These are phyloP conservation scores for Characodon lateralis DNA, from an alignment of 2,797 vertebrate genomes.

Conservation along the genomic window DNA sequence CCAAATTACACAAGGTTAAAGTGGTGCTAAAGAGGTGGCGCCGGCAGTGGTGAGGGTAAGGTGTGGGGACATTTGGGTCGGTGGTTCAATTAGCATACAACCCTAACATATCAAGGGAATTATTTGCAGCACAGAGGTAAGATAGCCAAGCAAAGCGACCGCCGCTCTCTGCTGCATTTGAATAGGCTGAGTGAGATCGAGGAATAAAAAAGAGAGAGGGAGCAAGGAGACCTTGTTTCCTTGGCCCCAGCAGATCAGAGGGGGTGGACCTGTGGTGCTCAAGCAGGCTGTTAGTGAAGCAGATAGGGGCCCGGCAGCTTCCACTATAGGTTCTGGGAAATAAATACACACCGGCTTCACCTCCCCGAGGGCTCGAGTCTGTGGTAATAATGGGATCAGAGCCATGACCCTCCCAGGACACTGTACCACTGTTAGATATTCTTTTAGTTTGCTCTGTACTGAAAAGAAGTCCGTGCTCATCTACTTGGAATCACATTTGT, in stretches of 20 bases:
- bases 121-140: conserved; percentile 77
- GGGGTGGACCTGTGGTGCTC: conserved; percentile 78
- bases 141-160: conserved; percentile 55
- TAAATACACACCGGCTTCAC: conserved; percentile 87
- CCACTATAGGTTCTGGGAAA: conserved; percentile 87
- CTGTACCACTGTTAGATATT: conserved; percentile 58
- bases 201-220: conserved; percentile 71
- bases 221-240: conserved; percentile 74
- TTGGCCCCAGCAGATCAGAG: conserved; percentile 84
- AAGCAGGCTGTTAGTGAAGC: conserved; percentile 64
- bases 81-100: conserved; percentile 90
- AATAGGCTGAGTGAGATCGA: conserved; percentile 87
- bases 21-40: conserved; percentile 37
- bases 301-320: conserved; percentile 75
- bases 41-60: conserved; percentile 3
- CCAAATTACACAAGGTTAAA: conserved; percentile 94
- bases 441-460: conserved; percentile 62
- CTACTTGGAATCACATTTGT: conserved; percentile 58
- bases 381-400: conserved; percentile 92
- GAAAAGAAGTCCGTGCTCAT: conserved; percentile 51
- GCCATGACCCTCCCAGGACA: conserved; percentile 85
- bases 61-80: conserved; percentile 48
- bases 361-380: conserved; percentile 87
- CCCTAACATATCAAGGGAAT: conserved; percentile 85
- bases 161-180: conserved; percentile 83